Conservation (phyloP, 2,888 invertebrate genomes). For the Acrobeloides nanus region DNA sequence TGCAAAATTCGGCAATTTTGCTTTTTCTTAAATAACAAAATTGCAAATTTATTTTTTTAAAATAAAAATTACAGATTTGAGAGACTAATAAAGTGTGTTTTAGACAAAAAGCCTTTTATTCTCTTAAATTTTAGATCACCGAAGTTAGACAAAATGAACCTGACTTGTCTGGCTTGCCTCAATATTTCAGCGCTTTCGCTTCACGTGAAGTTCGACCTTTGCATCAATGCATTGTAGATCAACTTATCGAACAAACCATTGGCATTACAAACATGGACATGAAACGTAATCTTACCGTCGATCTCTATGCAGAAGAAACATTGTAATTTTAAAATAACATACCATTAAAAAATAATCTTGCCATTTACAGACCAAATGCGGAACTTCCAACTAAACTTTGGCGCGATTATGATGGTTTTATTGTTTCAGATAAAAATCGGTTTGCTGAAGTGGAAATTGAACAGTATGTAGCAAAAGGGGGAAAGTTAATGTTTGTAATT, state of each 20-base stretch:
- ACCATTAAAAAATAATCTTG: not conserved
- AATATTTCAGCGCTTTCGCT: constrained; percentile 31
- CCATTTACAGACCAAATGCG: constrained; percentile 12
- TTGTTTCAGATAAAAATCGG: constrained; percentile 37
- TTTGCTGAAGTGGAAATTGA: constrained; percentile 34
- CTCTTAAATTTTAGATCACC: constrained; percentile 1
- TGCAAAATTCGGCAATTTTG: not conserved
- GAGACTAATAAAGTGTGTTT: too few species aligned
- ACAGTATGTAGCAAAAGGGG: constrained; percentile 18
- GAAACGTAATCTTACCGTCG: constrained; percentile 40
- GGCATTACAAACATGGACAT: constrained; percentile 32
- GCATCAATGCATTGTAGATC: constrained; percentile 21
- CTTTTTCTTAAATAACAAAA: not conserved
- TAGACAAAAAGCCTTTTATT: not conserved
- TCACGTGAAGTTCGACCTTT: constrained; percentile 27
- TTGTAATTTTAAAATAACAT: constrained; percentile 10
- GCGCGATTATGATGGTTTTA: constrained; percentile 44
- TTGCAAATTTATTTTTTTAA: constrained; percentile 3
- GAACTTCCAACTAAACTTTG: constrained; percentile 28
- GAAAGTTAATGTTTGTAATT: not conserved
- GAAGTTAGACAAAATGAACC: constrained; percentile 3
- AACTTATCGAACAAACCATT: constrained; percentile 27
- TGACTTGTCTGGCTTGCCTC: constrained; percentile 25
- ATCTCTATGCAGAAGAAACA: constrained; percentile 29
- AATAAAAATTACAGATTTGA: too few species aligned